phyloP scores from a whole-genome alignment of 2,888 invertebrate genomes.

The Lampropteryx suffumata region DNA sequence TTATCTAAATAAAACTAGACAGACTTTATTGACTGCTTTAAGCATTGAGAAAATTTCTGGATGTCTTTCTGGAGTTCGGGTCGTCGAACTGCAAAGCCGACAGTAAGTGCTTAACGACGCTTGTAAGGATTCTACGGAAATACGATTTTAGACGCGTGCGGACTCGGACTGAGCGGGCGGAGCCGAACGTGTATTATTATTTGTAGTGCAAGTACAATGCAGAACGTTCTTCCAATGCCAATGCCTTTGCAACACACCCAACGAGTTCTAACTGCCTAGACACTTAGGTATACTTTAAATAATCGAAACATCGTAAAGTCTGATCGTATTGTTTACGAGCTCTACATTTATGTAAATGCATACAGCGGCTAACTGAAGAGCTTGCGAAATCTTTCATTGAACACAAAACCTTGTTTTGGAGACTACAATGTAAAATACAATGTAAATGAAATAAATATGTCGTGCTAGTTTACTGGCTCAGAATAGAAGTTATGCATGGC shows the following conservation, averaged over 20 bases:
- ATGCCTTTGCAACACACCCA: slow-evolving; percentile 36
- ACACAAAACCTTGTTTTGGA: slow-evolving; percentile 45
- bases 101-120: slow-evolving; percentile 77
- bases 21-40: too few species aligned
- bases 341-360: slow-evolving; percentile 50
- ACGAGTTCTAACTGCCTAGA: slow-evolving; percentile 25
- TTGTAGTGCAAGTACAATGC: slow-evolving; percentile 28
- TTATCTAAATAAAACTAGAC: too few species aligned
- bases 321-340: slow-evolving; percentile 56
- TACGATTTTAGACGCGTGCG: slow-evolving; percentile 77
- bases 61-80: slow-evolving; percentile 64
- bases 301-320: slow-evolving; percentile 44
- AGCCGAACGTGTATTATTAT: slow-evolving; percentile 45
- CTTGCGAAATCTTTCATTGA: slow-evolving; percentile 36
- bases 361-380: slow-evolving; percentile 27
- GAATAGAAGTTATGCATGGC: slow-evolving; percentile 69
- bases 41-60: slow-evolving; percentile 60
- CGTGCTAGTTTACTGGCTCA: slow-evolving; percentile 58
- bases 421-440: slow-evolving; percentile 59
- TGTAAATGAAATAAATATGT: slow-evolving; percentile 49
- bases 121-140: slow-evolving; percentile 83
- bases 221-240: slow-evolving; percentile 48
- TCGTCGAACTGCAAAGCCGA: slow-evolving; percentile 79
- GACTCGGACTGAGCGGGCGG: slow-evolving; percentile 53
- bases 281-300: slow-evolving; percentile 43